Base-by-base conservation (phyloP, 2,797 vertebrate genomes). In the Lepus oiostolus region DNA sequence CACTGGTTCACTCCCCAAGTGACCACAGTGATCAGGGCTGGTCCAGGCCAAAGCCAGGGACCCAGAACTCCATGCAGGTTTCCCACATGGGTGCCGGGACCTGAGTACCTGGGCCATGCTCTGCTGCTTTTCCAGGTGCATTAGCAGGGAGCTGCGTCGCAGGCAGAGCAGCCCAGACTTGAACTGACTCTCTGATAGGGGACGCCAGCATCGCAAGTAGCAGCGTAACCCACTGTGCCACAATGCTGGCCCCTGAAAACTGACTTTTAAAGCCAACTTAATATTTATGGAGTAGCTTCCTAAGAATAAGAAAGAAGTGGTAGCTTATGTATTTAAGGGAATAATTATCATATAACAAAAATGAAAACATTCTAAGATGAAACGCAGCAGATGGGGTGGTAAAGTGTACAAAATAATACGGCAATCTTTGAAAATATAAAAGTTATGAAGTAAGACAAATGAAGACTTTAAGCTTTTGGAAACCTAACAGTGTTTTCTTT, bases 281-380 rank as follows among this genome's bases (percentile, higher is more conserved):
- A 72, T 82, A 13, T 22, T 10, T 12, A 67, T 32, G 82, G 32
- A 72, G 21, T n/a, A 63, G 38, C 62, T 83, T 50, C 90, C 67
- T 38, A 26, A 94, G 85, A 90, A 28, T 47, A 65, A 81, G 74
- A 85, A 11, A 70, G 54, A 87, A 72, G 12, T 50, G 60, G 65
- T 52, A 17, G 68, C 91, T 91, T 87, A 71, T 21, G 54, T 58
- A 74, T n/a, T 81, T 91, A 62, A 93, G 84, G 32, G 70, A 96
- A 83, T 62, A 84, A 71, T 95, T 68, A 50, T 70, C 67, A 90
- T 74, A 67, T 85, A 88, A 58, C 65, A 80, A 94, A 95, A 96
- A 86, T 76, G 35, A 90, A 95, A 76, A 65, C 67, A 71, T 60
- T 72, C n/a, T 67, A 65, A 85, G 62, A 32, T 91, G 32, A 93